phyloP scores from a whole-genome alignment of 2,797 vertebrate genomes.

The Melanogrammus aeglefinus region DNA sequence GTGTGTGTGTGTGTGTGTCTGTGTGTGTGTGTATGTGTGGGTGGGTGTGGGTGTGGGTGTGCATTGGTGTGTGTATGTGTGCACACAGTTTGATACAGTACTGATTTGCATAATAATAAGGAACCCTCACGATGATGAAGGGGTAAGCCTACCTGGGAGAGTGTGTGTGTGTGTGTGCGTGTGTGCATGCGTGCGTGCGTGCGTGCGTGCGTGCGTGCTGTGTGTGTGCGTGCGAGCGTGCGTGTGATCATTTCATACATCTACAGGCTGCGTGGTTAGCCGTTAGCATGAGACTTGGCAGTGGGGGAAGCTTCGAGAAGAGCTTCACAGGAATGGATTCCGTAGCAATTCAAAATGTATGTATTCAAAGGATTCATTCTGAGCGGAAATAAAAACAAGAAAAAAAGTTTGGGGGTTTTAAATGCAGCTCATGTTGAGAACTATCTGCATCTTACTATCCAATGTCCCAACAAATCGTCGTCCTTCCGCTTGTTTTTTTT shows the following conservation, averaged over 20 bases:
- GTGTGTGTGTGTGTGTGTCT: not conserved
- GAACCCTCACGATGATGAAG: not conserved
- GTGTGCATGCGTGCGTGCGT: not conserved
- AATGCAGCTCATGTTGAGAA: not conserved
- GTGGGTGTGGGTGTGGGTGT: constrained; percentile 1
- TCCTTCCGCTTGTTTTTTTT: not conserved
- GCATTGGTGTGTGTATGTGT: not conserved
- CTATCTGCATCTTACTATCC: not conserved
- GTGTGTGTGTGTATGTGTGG: not conserved
- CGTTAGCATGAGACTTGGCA: not conserved
- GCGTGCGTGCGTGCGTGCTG: not conserved
- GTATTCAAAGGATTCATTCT: no score
- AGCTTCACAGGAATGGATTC: not conserved
- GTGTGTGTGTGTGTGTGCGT: not conserved
- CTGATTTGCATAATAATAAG: constrained; percentile 4
- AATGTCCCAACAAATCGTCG: not conserved
- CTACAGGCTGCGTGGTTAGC: not conserved
- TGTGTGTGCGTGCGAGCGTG: not conserved
- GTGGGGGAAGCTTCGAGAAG: not conserved
- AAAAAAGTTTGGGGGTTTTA: not conserved
- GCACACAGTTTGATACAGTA: not conserved
- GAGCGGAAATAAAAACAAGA: no score
- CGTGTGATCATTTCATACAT: not conserved
- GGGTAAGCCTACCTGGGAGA: not conserved
- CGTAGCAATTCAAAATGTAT: not conserved